These are phyloP conservation scores for Xanthorhoe designata DNA, from an alignment of 2,888 invertebrate species.

Conservation along the genomic window DNA sequence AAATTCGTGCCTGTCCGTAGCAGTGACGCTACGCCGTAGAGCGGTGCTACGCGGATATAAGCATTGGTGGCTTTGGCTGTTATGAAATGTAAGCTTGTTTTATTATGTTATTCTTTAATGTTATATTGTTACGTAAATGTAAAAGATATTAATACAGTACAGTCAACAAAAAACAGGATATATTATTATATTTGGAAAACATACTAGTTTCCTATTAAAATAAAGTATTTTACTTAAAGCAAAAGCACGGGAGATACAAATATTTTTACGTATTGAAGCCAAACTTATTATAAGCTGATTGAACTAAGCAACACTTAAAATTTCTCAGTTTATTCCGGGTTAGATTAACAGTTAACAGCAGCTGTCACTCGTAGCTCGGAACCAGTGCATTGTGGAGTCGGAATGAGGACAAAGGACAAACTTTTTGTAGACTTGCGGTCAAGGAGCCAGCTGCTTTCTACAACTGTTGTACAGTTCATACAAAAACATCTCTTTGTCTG, in stretches of 20 bases:
- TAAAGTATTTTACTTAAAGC: too few species aligned
- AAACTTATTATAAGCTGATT: background rate
- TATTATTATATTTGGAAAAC: too few species aligned
- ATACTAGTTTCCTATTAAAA: too few species aligned
- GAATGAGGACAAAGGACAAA: constrained; percentile 37
- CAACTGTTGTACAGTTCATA: constrained; percentile 32
- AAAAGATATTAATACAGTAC: too few species aligned
- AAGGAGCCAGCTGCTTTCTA: constrained; percentile 35
- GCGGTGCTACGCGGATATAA: constrained; percentile 17
- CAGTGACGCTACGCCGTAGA: constrained; percentile 28
- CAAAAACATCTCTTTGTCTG: background rate
- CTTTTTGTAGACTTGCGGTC: constrained; percentile 41
- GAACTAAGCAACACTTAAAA: too few species aligned
- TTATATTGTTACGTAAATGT: background rate
- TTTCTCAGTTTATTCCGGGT: background rate
- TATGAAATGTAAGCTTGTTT: background rate
- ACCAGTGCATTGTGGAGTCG: constrained; percentile 30
- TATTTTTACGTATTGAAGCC: too few species aligned
- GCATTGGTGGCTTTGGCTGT: constrained; percentile 17
- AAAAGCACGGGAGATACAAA: too few species aligned
- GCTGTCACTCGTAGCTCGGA: constrained; percentile 30
- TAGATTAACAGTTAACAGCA: constrained; percentile 21
- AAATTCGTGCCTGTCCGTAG: constrained; percentile 35
- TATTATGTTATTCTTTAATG: background rate
- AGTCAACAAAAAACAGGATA: too few species aligned